Evolutionary conservation across 2,888 invertebrate species (phyloP), one percentile per base, ranked within the genome.

Genomic region (Hirtodrosophila cameraria): DNA sequence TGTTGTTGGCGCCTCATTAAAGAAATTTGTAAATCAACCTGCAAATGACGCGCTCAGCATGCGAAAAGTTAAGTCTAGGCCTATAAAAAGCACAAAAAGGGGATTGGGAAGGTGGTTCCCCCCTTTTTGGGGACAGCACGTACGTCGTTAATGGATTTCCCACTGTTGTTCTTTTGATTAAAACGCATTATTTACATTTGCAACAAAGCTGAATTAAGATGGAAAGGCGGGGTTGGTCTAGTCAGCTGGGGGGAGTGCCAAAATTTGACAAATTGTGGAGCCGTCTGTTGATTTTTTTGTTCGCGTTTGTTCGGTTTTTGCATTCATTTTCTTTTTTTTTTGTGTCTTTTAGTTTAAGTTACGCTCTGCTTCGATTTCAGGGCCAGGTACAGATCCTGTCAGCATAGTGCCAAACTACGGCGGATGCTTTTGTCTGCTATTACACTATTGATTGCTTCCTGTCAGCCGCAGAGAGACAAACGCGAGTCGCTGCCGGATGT

Each of bases 71-170:
- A 35, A 59, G 39, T 23, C 58, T 48, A 33, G 30, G 28, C 41
- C 30, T 31, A 30, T n/a, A 33, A 11, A n/a, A 5, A 9, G 13
- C 12, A 5, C 18, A 8, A 31, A 3, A 16, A 1, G 3, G 1
- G 13, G 23, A 11, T 1, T 4, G 4, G 5, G 7, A 23, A 18
- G 18, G 18, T 1, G 18, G 4, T 23, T 27, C 28, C 3, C 28
- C 36, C 38, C 20, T 9, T 50, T 20, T 23, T 23, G 6, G 23
- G 58, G 33, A 13, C 13, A 30, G 94, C 95, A 28, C 95, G 95
- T 92, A 69, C 62, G 18, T 33, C 30, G 38, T 75, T 85, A 79
- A 85, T 85, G 83, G 86, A 72, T 79, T 67, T 70, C 13, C 58
- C 55, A 35, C 52, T 60, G 72, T 66, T 67, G 73, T 68, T 48